These are phyloP conservation scores for Nephrotoma appendiculata DNA, from an alignment of 2,888 invertebrate species.

Conservation along the genomic window DNA sequence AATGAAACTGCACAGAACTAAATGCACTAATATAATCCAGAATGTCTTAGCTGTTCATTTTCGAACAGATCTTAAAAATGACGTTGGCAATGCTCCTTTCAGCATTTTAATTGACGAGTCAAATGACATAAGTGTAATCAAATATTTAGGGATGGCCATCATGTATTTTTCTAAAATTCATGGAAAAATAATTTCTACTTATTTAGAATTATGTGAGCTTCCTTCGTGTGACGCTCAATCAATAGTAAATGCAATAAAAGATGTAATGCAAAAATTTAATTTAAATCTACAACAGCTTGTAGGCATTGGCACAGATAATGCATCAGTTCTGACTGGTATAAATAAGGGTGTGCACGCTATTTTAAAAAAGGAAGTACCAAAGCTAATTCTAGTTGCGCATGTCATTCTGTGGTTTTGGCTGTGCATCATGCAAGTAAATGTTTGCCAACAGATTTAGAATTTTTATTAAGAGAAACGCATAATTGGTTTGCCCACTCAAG, in stretches of 20 bases:
- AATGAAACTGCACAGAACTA: conserved; percentile 7
- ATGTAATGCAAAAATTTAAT: background rate
- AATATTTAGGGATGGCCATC: background rate
- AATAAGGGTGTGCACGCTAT: background rate
- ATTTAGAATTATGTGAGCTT: background rate
- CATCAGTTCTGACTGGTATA: background rate
- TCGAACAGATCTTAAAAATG: background rate
- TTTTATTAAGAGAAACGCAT: conserved; percentile 13
- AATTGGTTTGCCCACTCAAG: background rate
- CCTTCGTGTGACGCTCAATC: background rate
- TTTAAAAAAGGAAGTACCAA: background rate
- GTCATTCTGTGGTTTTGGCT: conserved; percentile 1
- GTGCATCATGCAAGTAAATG: background rate
- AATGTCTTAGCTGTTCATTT: conserved; percentile 5
- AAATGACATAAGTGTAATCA: background rate
- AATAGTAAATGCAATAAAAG: background rate
- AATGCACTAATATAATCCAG: conserved; percentile 6
- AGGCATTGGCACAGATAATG: conserved; percentile 6
- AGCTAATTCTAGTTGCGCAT: background rate
- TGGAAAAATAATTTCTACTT: background rate
- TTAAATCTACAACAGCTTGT: background rate
- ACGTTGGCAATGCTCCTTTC: background rate
- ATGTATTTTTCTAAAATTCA: background rate
- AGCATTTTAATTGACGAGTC: conserved; percentile 6
- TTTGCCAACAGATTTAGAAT: background rate